Conservation (phyloP, 2,888 invertebrate species). For the Didymodactylos carnosus region DNA sequence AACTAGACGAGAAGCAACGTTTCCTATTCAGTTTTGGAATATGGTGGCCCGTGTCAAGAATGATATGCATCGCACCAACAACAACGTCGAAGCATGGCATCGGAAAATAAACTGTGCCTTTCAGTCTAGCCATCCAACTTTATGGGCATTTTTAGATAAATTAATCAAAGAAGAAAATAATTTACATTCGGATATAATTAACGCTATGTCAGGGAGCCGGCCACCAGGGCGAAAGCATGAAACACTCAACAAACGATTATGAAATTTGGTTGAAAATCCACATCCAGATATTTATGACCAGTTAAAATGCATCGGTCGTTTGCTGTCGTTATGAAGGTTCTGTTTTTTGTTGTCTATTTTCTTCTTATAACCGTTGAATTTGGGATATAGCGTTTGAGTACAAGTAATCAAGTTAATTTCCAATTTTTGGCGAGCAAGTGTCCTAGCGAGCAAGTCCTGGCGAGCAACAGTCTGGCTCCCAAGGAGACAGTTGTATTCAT, state of each 20-base stretch:
- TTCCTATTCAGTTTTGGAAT: not conserved
- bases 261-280: not conserved
- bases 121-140: not conserved
- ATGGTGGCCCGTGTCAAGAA: not conserved
- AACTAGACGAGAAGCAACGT: not conserved
- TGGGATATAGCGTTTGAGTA: not conserved
- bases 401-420: not conserved
- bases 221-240: not conserved
- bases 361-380: not conserved
- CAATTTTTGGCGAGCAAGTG: not conserved
- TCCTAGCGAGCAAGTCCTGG: not conserved
- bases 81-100: not conserved
- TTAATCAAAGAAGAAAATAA: not conserved
- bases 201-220: not conserved
- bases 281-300: not conserved
- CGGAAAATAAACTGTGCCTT: not conserved
- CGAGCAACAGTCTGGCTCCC: not conserved
- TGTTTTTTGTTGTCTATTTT: not conserved
- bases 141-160: not conserved
- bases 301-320: not conserved
- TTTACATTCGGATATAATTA: not conserved
- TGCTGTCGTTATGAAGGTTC: not conserved
- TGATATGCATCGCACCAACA: not conserved
- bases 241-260: not conserved
- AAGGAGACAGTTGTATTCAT: too few relatives aligned